Conservation (phyloP, 1,140 invertebrate species). For the Tetraneura akinire region DNA sequence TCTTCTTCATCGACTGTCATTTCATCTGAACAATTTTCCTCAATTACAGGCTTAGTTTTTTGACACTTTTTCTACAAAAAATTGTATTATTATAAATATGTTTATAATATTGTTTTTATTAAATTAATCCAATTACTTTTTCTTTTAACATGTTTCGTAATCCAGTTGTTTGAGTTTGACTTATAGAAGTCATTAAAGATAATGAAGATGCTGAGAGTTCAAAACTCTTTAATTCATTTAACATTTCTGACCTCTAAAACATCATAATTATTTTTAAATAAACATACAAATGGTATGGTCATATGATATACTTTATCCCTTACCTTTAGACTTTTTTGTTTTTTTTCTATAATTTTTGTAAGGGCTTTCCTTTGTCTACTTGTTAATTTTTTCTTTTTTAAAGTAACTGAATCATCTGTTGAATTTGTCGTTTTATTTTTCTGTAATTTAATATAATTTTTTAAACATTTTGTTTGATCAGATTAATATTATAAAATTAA, state of each 20-base stretch:
- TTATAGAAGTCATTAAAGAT: constrained; percentile 46
- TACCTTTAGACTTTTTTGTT: constrained; percentile 37
- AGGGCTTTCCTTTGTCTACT: constrained; percentile 39
- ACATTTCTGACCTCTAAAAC: constrained; percentile 37
- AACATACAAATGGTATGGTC: no score
- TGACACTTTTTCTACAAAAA: constrained; percentile 19
- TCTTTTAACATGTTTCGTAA: constrained; percentile 36
- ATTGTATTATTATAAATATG: no score
- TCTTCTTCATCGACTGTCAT: constrained; percentile 34
- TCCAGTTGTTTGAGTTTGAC: constrained; percentile 41
- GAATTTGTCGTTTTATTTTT: constrained; percentile 11
- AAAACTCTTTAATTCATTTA: constrained; percentile 33
- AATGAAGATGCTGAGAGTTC: constrained; percentile 42
- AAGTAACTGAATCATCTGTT: no score
- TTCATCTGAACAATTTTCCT: constrained; percentile 10
- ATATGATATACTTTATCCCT: no score
- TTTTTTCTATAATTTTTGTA: constrained; percentile 39
- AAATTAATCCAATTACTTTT: constrained; percentile 16
- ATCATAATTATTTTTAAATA: no score
- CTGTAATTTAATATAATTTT: not conserved
- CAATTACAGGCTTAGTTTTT: not conserved
- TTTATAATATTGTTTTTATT: constrained; percentile 4
- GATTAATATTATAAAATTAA: not conserved
- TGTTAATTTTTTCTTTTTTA: constrained; percentile 31
- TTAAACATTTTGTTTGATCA: not conserved